These are phyloP conservation scores for Ahaetulla prasina DNA, from an alignment of 2,113 vertebrate genomes.

Conservation along the genomic window DNA sequence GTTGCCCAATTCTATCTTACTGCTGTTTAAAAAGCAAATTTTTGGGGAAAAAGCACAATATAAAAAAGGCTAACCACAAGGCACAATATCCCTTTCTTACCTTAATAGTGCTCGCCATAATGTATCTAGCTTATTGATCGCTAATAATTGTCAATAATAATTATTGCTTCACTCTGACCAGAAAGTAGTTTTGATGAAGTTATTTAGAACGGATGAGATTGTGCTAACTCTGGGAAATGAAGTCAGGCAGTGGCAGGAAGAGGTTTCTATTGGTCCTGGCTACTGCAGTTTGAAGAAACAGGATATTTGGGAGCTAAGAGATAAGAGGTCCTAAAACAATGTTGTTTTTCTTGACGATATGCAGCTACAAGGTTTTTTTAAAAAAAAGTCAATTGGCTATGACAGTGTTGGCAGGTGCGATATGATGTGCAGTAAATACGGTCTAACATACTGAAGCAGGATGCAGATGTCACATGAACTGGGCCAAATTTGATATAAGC, in stretches of 20 bases:
- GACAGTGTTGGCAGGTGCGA: slow-evolving; percentile 74
- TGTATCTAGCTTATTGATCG: slow-evolving; percentile 78
- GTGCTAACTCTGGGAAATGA: slow-evolving; percentile 95
- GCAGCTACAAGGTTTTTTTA: slow-evolving; percentile 64
- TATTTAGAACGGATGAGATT: slow-evolving; percentile 93
- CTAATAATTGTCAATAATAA: slow-evolving; percentile 81
- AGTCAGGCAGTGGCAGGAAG: slow-evolving; percentile 92
- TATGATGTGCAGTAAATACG: slow-evolving; percentile 59
- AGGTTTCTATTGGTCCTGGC: slow-evolving; percentile 92
- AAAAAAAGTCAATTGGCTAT: slow-evolving; percentile 60
- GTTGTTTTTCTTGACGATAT: slow-evolving; percentile 90
- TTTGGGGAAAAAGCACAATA: slow-evolving; percentile 18
- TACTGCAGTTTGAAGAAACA: slow-evolving; percentile 84
- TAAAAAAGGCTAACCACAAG: slow-evolving; percentile 52
- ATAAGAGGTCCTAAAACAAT: slow-evolving; percentile 92
- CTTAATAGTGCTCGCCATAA: slow-evolving; percentile 91
- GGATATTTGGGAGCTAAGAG: slow-evolving; percentile 93
- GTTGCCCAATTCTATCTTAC: slow-evolving; percentile 82
- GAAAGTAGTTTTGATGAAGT: slow-evolving; percentile 83
- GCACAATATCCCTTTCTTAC: slow-evolving; percentile 76
- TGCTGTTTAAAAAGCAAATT: slow-evolving; percentile 75
- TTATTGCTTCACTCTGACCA: slow-evolving; percentile 82
- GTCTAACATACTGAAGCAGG: slow-evolving; percentile 65
- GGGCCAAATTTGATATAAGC: slow-evolving; percentile 59
- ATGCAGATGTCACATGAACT: slow-evolving; percentile 75